These are phyloP conservation scores for Cyclargus thomasi DNA, from an alignment of 1,140 invertebrate genomes.

Conservation along the genomic window DNA sequence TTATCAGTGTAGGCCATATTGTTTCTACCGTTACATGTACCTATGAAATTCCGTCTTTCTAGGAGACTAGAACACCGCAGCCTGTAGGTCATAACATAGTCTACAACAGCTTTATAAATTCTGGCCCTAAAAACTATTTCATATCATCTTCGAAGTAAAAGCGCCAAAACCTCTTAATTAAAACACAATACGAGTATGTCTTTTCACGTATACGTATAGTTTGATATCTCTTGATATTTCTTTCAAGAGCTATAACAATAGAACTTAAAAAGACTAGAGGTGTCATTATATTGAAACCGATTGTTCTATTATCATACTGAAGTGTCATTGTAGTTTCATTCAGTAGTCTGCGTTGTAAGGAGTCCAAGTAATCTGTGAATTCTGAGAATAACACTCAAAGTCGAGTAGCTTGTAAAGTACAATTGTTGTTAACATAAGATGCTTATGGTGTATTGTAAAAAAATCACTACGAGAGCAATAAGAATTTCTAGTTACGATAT, in stretches of 20 bases:
- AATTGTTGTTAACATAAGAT: background rate
- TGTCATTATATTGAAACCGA: background rate
- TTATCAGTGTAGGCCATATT: too few species aligned
- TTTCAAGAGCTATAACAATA: background rate
- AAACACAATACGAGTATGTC: too few species aligned
- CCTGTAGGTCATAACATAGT: too few species aligned
- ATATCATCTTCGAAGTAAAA: too few species aligned
- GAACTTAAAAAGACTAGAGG: background rate
- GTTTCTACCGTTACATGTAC: too few species aligned
- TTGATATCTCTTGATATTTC: background rate
- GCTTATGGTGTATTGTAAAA: background rate
- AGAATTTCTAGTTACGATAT: background rate
- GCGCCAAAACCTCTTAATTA: too few species aligned
- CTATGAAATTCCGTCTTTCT: too few species aligned
- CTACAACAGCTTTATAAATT: too few species aligned
- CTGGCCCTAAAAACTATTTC: too few species aligned
- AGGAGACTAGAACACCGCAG: too few species aligned
- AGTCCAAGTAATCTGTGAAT: background rate
- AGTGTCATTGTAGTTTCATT: constrained; percentile 1
- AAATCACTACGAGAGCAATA: background rate
- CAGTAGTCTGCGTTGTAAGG: background rate
- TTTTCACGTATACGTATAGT: too few species aligned
- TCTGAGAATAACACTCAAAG: constrained; percentile 1
- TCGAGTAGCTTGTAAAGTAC: constrained; percentile 1
- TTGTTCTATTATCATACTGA: background rate